Percentiles rank a stretch among this genome's conserved stretches.
phyloP scores from a whole-genome alignment of 2,113 vertebrate species.

The rat (Rattus norvegicus) region DNA sequence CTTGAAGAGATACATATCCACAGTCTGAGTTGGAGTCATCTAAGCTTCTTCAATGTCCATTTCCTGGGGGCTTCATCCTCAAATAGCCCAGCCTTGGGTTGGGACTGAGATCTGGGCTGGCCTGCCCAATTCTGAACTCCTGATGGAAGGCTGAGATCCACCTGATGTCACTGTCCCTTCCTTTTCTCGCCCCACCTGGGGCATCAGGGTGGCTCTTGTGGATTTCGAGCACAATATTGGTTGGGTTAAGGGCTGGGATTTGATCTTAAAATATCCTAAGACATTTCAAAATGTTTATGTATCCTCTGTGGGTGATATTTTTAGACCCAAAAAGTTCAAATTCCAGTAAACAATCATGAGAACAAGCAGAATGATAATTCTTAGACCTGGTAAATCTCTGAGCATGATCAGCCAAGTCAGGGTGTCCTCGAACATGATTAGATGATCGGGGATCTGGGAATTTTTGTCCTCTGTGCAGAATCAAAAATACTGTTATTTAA shows the following conservation, averaged over 20 bases:
- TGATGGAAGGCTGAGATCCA: neutral
- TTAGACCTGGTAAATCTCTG: neutral
- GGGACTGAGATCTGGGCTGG: neutral
- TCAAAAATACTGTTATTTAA: constrained; percentile 49
- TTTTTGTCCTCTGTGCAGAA: constrained; percentile 5
- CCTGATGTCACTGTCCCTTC: neutral
- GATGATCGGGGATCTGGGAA: constrained; percentile 11
- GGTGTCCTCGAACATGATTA: neutral
- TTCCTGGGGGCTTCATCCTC: neutral
- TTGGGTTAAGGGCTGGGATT: too few species aligned
- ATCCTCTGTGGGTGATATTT: neutral
- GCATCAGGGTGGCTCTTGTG: neutral
- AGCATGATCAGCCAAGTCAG: neutral
- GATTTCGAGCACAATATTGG: neutral
- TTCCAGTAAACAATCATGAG: neutral
- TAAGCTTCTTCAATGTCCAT: neutral
- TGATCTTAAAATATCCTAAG: neutral
- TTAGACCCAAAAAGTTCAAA: neutral
- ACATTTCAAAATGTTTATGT: neutral
- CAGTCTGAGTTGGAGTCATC: neutral
- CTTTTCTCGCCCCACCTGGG: neutral
- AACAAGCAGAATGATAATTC: neutral
- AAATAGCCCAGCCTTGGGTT: neutral
- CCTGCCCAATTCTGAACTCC: neutral
- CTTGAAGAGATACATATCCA: neutral